Base-by-base conservation (phyloP, 2,113 vertebrate genomes). In the Periophthalmodon schlosseri region DNA sequence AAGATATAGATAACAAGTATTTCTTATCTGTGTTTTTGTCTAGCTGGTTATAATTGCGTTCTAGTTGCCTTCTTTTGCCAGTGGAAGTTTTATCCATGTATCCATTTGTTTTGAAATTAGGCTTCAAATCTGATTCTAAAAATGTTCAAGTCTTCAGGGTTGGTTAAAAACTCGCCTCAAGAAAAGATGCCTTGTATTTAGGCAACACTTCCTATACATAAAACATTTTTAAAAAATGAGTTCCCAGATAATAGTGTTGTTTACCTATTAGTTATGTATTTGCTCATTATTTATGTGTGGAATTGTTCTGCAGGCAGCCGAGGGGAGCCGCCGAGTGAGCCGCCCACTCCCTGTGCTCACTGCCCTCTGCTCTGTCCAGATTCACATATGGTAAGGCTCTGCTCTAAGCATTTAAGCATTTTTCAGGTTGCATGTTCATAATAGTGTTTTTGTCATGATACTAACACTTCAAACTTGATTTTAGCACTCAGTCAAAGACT, bases 321-420 rank as follows among this genome's bases (percentile, higher is more conserved):
- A 67, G 77, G 47, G 76, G 83, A 85, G 36, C 75, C 73, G 16
- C 86, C 69, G 76, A 83, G 82, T 34, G 76, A 83, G 70, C 79
- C 85, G 68, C 73, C 87, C 9, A 81, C 86, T 50, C 84, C 86
- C 64, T 64, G 82, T 70, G 84, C 72, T 23, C 71, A 50, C 61
- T 57, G 83, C 73, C 78, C 60, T 16, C 63, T 77, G 46, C 79
- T 89, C 71, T 39, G 63, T 60, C 87, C 86, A 23, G 82, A 87
- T 61, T 84, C 82, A 0, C 82, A 84, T 70, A 91, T 92, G 91
- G 90, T 92, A 81, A 89, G 84, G 12, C 33, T n/a, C 7, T 54
- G 16, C 50, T 56, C 73, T 23, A 64, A 5, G n/a, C 14, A 49
- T 10, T 47, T 2, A 2, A 28, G 28, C 10, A 13, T 58, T 58